These are phyloP conservation scores for Agapostemon virescens DNA, from an alignment of 2,888 invertebrate genomes.

Conservation along the genomic window DNA sequence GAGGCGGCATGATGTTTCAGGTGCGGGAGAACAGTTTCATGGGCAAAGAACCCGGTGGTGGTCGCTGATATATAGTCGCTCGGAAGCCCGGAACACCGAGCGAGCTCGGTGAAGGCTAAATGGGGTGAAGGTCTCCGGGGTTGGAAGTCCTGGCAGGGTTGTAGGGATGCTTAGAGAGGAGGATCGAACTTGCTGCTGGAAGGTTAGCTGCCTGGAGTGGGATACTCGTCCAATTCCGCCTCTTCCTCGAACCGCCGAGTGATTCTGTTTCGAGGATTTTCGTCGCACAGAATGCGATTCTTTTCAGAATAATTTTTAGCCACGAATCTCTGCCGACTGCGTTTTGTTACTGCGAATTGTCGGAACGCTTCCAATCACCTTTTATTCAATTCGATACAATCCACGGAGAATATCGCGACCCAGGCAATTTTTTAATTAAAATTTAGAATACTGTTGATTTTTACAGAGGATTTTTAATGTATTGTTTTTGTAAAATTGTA, in stretches of 20 bases:
- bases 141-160: slow-evolving; percentile 60
- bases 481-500: too few relatives aligned
- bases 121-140: slow-evolving; percentile 79
- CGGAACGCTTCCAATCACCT: neutral
- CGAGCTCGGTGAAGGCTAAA: slow-evolving; percentile 80
- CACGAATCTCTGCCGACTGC: neutral
- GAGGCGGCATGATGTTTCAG: neutral
- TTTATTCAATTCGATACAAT: neutral
- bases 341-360: neutral
- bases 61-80: slow-evolving; percentile 61
- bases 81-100: slow-evolving; percentile 74
- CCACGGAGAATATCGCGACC: too few relatives aligned
- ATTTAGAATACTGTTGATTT: too few relatives aligned
- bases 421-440: too few relatives aligned
- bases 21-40: slow-evolving; percentile 33
- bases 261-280: neutral
- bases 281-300: neutral
- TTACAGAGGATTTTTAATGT: too few relatives aligned
- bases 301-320: neutral
- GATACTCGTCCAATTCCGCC: slow-evolving; percentile 20
- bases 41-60: slow-evolving; percentile 62
- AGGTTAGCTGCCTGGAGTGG: slow-evolving; percentile 29
- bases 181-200: slow-evolving; percentile 61
- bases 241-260: neutral
- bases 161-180: slow-evolving; percentile 61